Base-by-base conservation (phyloP, 2,113 vertebrate species). In the Myxocyprinus asiaticus region DNA sequence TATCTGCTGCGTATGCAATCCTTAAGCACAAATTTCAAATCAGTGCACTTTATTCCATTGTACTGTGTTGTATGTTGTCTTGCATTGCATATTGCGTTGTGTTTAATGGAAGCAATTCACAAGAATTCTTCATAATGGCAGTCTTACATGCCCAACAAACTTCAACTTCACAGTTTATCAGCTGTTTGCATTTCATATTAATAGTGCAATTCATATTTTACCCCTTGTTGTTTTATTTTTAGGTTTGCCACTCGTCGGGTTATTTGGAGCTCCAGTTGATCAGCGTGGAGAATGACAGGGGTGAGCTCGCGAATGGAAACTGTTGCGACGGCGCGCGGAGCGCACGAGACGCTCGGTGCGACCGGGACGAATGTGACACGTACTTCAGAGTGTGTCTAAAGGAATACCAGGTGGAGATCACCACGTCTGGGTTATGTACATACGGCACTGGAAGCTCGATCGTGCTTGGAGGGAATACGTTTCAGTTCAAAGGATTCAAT, bases 211-310 rank as follows among this genome's bases (percentile, higher is more conserved):
- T 50, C 7, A 75, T 51, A n/a, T 75, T 75, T 56, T 79, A 76
- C 63, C 50, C 68, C 9, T 53, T 33, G 1, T 33, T 48, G 62
- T 87, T 79, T 86, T 89, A 91, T 91, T 92, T 91, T 83, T 93
- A 98, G 97, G 95, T 93, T 90, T 94, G 92, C 83, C 91, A 89
- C 84, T 92, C 91, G 87, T 93, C 94, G 82, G 97, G 97, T 82
- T 97, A 96, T 94, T 96, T 98, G 85, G 96, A 98, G 95, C 92
- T 98, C 88, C 96, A 95, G 93, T 85, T 98, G 91, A 88, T 94
- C 74, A 93, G 94, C 17, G 90, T 98, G 90, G 93, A 94, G 84
- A 98, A 98, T 93, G 92, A 90, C 61, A 91, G 91, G 83, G 97
- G 96, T 70, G 93, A 95, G 90, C 91, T 98, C 85, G 91, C 91